These are phyloP conservation scores for Leptocoma aspasia DNA, from an alignment of 2,113 vertebrate species.

Conservation along the genomic window DNA sequence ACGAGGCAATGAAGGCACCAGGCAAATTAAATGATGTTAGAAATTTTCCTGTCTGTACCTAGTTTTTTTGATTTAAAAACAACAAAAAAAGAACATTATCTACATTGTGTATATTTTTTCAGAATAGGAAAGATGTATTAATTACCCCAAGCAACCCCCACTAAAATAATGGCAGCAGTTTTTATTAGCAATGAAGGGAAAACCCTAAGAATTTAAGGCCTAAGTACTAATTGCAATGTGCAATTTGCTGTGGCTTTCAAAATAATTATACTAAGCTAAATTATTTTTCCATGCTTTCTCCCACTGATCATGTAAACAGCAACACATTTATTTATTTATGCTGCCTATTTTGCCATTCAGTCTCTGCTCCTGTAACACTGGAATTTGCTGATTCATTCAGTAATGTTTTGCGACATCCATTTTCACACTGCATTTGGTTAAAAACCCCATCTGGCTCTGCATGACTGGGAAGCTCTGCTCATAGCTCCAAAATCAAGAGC, in stretches of 20 bases:
- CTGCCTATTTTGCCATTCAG: neutral
- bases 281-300: neutral
- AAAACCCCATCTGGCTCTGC: neutral
- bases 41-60: neutral
- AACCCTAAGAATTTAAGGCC: neutral
- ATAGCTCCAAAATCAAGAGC: neutral
- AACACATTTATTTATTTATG: neutral
- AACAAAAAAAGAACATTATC: neutral
- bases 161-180: neutral
- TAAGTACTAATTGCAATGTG: neutral
- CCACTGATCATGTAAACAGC: neutral
- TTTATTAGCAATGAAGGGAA: neutral
- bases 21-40: neutral
- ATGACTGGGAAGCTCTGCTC: neutral
- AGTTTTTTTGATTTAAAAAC: neutral
- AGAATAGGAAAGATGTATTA: neutral
- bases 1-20: neutral
- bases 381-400: constrained; percentile 14
- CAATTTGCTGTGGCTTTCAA: neutral
- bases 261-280: neutral
- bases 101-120: neutral
- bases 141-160: neutral
- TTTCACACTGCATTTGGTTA: neutral
- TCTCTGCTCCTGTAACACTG: neutral
- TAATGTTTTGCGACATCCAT: neutral